These are phyloP conservation scores for Meteorus cinctellus DNA, from an alignment of 2,888 invertebrate genomes.

Conservation along the genomic window DNA sequence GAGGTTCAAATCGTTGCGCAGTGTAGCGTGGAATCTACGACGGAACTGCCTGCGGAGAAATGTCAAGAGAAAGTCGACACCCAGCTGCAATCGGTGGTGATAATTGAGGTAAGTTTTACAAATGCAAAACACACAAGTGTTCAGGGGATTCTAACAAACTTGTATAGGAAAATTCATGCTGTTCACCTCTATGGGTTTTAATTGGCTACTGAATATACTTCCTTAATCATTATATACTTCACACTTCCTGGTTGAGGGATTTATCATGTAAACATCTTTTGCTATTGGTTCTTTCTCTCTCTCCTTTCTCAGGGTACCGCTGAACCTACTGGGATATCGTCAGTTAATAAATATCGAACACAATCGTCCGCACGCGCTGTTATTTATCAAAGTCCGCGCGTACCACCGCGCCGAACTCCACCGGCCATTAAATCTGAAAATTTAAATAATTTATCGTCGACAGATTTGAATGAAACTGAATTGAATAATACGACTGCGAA, in stretches of 20 bases:
- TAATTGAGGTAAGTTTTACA: slow-evolving; percentile 63
- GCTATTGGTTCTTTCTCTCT: slow-evolving; percentile 59
- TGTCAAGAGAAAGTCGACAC: slow-evolving; percentile 50
- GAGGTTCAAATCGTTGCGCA: slow-evolving; percentile 22
- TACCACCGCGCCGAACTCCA: slow-evolving; percentile 64
- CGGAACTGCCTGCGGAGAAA: slow-evolving; percentile 43
- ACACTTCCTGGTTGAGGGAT: slow-evolving; percentile 57
- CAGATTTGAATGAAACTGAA: background rate
- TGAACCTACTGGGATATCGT: slow-evolving; percentile 66
- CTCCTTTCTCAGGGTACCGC: slow-evolving; percentile 71
- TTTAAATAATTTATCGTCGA: slow-evolving; percentile 1
- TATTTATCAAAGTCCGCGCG: slow-evolving; percentile 67
- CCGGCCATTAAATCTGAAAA: slow-evolving; percentile 52
- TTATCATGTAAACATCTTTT: slow-evolving; percentile 36
- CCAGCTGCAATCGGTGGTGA: slow-evolving; percentile 61
- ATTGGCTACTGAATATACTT: slow-evolving; percentile 28
- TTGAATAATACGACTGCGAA: slow-evolving; percentile 38
- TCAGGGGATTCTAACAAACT: background rate
- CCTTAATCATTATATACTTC: slow-evolving; percentile 4
- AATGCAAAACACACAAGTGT: background rate
- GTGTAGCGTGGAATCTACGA: slow-evolving; percentile 24
- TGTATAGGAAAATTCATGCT: slow-evolving; percentile 15
- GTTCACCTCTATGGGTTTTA: slow-evolving; percentile 7
- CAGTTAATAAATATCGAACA: slow-evolving; percentile 65
- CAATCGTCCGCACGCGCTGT: slow-evolving; percentile 56